These are phyloP conservation scores for Rallus limicola DNA, from an alignment of 2,113 vertebrate species.

Conservation along the genomic window DNA sequence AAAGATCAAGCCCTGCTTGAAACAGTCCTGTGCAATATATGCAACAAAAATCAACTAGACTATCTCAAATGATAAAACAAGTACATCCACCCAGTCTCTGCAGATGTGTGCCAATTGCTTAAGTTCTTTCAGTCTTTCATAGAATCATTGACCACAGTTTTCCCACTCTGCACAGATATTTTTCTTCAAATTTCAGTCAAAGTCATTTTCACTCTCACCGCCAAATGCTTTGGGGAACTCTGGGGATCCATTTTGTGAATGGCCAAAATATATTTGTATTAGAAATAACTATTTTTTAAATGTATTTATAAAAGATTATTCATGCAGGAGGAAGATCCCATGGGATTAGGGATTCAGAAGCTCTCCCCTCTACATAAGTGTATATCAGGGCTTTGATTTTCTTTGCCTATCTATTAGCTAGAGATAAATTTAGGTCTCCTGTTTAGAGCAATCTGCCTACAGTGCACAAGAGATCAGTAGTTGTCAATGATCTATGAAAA, in stretches of 20 bases:
- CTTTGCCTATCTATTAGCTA: constrained; percentile 33
- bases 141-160: not conserved
- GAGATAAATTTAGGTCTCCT: constrained; percentile 55
- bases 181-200: not conserved
- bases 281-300: not conserved
- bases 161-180: not conserved
- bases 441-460: constrained; percentile 39
- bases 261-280: not conserved
- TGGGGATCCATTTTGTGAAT: not conserved
- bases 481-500: constrained; percentile 57
- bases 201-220: not conserved
- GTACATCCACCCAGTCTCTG: not conserved
- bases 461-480: constrained; percentile 46
- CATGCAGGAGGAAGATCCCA: not conserved
- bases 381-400: not conserved
- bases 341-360: not conserved
- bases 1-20: not conserved
- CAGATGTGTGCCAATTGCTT: not conserved
- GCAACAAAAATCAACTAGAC: not conserved
- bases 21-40: not conserved
- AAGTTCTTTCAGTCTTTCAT: not conserved
- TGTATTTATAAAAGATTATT: not conserved
- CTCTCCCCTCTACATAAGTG: not conserved
- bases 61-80: not conserved
- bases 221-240: not conserved